phyloP scores from a whole-genome alignment of 2,797 vertebrate genomes.

The Chromis chromis region DNA sequence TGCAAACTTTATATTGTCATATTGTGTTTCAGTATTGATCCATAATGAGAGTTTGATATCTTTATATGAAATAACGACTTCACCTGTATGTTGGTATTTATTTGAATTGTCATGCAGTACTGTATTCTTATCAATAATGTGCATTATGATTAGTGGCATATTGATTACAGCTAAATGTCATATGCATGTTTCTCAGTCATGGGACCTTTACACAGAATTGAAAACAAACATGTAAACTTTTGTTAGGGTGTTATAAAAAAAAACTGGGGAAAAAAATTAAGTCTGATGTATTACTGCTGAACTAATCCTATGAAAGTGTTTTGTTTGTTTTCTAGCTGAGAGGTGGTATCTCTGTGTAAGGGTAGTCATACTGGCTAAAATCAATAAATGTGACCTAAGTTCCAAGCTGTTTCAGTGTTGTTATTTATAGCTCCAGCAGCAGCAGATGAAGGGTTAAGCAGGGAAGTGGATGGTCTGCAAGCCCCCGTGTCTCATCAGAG shows the following conservation, averaged over 20 bases:
- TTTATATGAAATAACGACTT: conserved; percentile 92
- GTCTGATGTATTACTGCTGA: conserved; percentile 82
- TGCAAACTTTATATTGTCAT: conserved; percentile 92
- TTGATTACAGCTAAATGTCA: conserved; percentile 92
- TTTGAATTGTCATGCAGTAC: conserved; percentile 97
- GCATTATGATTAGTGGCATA: conserved; percentile 94
- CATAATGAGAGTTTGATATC: conserved; percentile 93
- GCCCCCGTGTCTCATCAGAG: conserved; percentile 52
- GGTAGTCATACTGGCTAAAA: conserved; percentile 91
- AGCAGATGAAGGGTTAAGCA: conserved; percentile 69
- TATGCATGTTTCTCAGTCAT: conserved; percentile 96
- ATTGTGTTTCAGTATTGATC: conserved; percentile 98
- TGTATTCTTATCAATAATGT: conserved; percentile 95
- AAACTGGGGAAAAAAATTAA: conserved; percentile 60
- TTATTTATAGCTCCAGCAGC: conserved; percentile 53
- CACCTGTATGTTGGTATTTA: conserved; percentile 97
- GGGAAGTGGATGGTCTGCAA: conserved; percentile 44
- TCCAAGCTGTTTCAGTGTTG: conserved; percentile 43
- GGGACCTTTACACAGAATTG: conserved; percentile 93
- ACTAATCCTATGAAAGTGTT: conserved; percentile 82
- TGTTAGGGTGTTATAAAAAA: conserved; percentile 51
- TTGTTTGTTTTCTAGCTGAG: conserved; percentile 86
- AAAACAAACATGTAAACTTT: conserved; percentile 83
- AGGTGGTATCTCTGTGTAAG: conserved; percentile 89
- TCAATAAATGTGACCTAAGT: conserved; percentile 92